Evolutionary conservation across 2,888 invertebrate species (phyloP).

Genomic region (Scaptomyza polygonia): DNA sequence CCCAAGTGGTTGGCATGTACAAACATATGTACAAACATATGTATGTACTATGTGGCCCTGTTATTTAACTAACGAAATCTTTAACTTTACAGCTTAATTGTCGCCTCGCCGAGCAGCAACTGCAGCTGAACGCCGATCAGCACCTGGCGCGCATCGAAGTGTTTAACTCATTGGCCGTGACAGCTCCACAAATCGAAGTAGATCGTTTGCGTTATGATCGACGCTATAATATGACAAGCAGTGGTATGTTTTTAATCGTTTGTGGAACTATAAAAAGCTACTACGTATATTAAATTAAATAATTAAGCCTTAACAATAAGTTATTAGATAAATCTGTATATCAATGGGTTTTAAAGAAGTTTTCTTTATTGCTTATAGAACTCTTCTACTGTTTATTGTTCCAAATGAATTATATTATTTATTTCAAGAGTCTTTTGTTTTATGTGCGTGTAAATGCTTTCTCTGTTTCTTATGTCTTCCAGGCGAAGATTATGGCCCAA

Average conservation of each 20-base stretch:
- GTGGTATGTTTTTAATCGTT: slow-evolving; percentile 64
- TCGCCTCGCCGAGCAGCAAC: slow-evolving; percentile 73
- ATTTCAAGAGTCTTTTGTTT: no score
- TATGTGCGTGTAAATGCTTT: no score
- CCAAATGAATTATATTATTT: no score
- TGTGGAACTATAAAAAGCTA: no score
- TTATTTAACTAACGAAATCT: slow-evolving; percentile 31
- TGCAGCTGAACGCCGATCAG: slow-evolving; percentile 82
- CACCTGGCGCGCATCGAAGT: slow-evolving; percentile 87
- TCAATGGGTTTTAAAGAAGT: no score
- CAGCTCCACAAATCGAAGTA: slow-evolving; percentile 91
- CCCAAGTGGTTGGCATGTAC: slow-evolving; percentile 23
- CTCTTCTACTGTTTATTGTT: no score
- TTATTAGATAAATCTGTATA: no score
- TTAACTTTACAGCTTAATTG: slow-evolving; percentile 83
- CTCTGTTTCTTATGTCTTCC: slow-evolving; percentile 23
- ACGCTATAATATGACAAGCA: slow-evolving; percentile 79
- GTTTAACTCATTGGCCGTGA: slow-evolving; percentile 92
- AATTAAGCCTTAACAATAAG: no score
- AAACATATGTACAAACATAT: neutral
- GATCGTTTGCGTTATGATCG: slow-evolving; percentile 85
- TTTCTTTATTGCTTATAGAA: no score
- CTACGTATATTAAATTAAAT: no score
- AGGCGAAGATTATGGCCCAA: slow-evolving; percentile 82
- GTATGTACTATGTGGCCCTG: slow-evolving; percentile 3